Evolutionary conservation across 2,797 vertebrate genomes (phyloP).

Genomic region (Amazona finschi): DNA sequence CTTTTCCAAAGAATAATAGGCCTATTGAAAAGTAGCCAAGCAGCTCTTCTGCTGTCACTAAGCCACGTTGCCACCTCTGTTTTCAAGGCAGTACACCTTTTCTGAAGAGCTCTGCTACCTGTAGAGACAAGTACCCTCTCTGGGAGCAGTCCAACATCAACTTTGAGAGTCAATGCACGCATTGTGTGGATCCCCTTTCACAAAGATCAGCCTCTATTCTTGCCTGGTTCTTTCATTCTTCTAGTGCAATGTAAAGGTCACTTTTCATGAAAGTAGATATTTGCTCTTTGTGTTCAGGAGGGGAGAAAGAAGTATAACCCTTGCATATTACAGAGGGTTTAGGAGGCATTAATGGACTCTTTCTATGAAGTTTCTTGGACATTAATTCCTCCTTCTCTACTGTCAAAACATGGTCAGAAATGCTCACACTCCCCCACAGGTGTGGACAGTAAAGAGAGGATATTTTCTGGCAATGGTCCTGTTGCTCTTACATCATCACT

Average conservation of each 20-base stretch:
- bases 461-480: neutral
- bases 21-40: neutral
- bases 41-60: neutral
- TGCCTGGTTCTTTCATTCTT: conserved; percentile 11
- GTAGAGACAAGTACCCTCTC: neutral
- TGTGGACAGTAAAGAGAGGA: neutral
- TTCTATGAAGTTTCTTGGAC: neutral
- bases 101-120: neutral
- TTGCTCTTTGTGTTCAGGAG: conserved; percentile 40
- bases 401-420: neutral
- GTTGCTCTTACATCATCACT: neutral
- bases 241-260: conserved; percentile 37
- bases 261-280: conserved; percentile 14
- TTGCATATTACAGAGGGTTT: neutral
- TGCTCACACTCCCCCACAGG: neutral
- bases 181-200: neutral
- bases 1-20: conserved; percentile 10
- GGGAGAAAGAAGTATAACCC: neutral
- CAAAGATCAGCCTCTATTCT: conserved; percentile 13
- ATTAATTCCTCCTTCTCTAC: neutral
- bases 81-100: neutral
- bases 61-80: neutral
- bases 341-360: neutral
- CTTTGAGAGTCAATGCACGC: neutral
- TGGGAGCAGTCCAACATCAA: neutral